A percentile compares a stretch with the other conserved stretches of the same genome.
Conservation (phyloP, 2,888 invertebrate genomes). For the Cephus nigrinus region DNA sequence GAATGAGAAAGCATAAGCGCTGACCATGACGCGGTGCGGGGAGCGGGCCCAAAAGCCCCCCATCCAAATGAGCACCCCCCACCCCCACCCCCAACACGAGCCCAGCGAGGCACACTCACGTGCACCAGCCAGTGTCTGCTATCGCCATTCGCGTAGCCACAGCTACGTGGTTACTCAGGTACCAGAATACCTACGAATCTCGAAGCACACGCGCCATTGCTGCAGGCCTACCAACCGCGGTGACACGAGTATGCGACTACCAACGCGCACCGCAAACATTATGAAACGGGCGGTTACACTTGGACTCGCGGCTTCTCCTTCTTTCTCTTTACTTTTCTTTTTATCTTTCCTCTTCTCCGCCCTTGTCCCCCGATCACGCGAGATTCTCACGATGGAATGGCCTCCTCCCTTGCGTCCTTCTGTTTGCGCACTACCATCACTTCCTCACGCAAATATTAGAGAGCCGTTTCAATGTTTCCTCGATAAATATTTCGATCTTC, state of each 20-base stretch:
- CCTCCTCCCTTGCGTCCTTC: no score
- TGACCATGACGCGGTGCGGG: neutral
- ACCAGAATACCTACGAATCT: no score
- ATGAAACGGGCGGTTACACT: neutral
- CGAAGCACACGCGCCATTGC: no score
- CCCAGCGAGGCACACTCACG: neutral
- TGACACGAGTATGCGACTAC: neutral
- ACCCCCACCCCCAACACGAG: no score
- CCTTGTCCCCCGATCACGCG: neutral
- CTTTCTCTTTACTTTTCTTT: neutral
- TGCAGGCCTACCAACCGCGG: no score
- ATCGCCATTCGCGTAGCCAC: neutral
- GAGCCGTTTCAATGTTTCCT: neutral
- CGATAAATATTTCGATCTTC: neutral
- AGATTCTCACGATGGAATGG: neutral
- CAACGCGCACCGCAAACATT: slow-evolving; percentile 6
- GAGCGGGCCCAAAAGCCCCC: no score
- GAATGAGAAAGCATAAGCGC: slow-evolving; percentile 32
- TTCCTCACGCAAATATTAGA: no score
- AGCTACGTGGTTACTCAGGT: no score
- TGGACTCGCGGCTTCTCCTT: no score
- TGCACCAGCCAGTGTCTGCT: neutral
- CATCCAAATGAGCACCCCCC: no score
- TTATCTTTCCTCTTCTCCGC: neutral
- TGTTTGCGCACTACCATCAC: no score